Evolutionary conservation across 2,797 vertebrate genomes (phyloP), one percentile per base, ranked within the genome.

Genomic region (Emydoidea blandingii): DNA sequence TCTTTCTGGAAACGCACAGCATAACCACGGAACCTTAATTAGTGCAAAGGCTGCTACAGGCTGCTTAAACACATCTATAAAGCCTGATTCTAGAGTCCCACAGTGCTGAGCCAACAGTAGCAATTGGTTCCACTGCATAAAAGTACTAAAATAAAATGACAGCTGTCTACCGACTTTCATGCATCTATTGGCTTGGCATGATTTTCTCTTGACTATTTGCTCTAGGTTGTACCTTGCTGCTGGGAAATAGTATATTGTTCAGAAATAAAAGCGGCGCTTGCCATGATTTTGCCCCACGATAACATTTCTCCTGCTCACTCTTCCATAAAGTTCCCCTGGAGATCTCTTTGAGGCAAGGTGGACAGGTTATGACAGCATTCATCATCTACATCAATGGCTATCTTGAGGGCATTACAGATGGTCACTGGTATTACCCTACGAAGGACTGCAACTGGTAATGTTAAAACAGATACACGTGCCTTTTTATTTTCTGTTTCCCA

Each of bases 271-370:
- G 82, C 8, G 15, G 81, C 56, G 84, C 21, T 86, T 47, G 52
- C n/a, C 80, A 29, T 78, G 85, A 87, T 95, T 89, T 82, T 81
- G 88, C 85, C 68, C 47, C 83, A 78, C 86, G 53, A 84, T 93
- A 85, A 84, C 23, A 94, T 85, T 85, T 95, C 80, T 92, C 93
- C 85, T 87, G 82, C 83, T 92, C 84, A 91, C 37, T 85, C 52
- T 94, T 31, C 78, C 56, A 50, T 23, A 83, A 93, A 44, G 78
- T 91, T 91, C 82, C n/a, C 91, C 82, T 78, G 83, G 72, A 85
- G 84, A 80, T 37, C 72, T 83, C 62, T 79, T 79, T 79, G 90
- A 87, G 34, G 47, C 91, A 94, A 81, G n/a, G 31, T 89, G 50
- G 84, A 88, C 68, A 92, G 47, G 49, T 80, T 74, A 83, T n/a